Conservation (phyloP, 2,888 invertebrate genomes). For the Parnassius mnemosyne region DNA sequence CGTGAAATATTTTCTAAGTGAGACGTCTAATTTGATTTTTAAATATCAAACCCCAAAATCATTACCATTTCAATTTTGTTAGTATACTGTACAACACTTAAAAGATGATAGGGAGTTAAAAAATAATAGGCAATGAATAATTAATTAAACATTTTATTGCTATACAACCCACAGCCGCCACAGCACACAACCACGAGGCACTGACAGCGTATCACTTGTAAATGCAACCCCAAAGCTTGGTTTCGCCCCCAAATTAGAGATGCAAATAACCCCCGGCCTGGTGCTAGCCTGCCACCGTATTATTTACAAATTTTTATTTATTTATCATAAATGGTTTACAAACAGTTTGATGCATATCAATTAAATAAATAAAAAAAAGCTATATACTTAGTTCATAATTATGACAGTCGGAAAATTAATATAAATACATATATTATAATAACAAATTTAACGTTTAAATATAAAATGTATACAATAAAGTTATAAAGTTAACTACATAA, state of each 20-base stretch:
- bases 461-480: constrained; percentile 1
- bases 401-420: background rate
- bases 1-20: too few species aligned
- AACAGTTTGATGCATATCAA: too few species aligned
- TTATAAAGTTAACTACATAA: background rate
- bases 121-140: too few species aligned
- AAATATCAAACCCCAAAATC: too few species aligned
- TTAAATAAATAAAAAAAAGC: too few species aligned
- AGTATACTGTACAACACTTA: too few species aligned
- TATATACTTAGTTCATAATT: too few species aligned
- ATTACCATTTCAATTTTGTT: too few species aligned
- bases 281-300: background rate
- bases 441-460: background rate
- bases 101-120: too few species aligned
- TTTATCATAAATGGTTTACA: too few species aligned
- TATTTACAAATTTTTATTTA: too few species aligned
- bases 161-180: background rate
- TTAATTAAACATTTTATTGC: background rate
- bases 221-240: background rate
- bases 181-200: background rate
- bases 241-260: background rate
- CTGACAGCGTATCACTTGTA: background rate
- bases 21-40: too few species aligned
- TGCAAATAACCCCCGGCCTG: background rate
- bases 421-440: background rate